Evolutionary conservation across 37 sponge, comb jelly and placozoan genomes (phyloP).

Genomic region (Bolinopsis microptera): DNA sequence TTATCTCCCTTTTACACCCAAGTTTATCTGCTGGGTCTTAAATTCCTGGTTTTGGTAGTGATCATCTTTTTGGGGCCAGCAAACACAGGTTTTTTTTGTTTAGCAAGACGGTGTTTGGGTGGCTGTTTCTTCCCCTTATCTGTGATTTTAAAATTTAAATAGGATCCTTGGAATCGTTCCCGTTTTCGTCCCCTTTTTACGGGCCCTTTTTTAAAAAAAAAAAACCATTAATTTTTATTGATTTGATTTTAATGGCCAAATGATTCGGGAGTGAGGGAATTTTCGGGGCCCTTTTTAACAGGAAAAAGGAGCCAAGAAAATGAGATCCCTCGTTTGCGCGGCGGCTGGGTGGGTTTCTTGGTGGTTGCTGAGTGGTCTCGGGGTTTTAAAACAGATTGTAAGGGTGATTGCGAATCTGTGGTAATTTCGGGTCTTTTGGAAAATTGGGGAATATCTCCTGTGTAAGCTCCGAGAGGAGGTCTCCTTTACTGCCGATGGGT

Average conservation of each 20-base stretch:
- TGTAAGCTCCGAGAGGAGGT: neutral
- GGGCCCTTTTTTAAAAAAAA: neutral
- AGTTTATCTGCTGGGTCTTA: neutral
- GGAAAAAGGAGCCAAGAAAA: neutral
- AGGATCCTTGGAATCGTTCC: too few species aligned
- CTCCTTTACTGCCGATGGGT: neutral
- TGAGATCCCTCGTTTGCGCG: neutral
- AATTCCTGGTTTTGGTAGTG: neutral
- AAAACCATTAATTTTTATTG: neutral
- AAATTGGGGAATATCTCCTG: neutral
- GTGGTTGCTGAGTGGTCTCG: neutral
- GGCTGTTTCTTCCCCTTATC: neutral
- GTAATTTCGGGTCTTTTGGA: neutral
- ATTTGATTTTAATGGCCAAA: neutral
- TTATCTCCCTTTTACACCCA: neutral
- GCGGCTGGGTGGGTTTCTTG: too few species aligned
- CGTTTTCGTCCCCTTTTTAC: neutral
- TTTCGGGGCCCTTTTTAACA: neutral
- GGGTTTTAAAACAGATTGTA: neutral
- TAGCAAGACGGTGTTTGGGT: neutral
- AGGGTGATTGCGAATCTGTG: neutral
- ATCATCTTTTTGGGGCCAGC: neutral
- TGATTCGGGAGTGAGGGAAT: neutral
- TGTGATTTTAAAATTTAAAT: neutral
- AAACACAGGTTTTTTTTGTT: neutral